Conservation (phyloP, 2,797 vertebrate species). For the Scleropages formosus region DNA sequence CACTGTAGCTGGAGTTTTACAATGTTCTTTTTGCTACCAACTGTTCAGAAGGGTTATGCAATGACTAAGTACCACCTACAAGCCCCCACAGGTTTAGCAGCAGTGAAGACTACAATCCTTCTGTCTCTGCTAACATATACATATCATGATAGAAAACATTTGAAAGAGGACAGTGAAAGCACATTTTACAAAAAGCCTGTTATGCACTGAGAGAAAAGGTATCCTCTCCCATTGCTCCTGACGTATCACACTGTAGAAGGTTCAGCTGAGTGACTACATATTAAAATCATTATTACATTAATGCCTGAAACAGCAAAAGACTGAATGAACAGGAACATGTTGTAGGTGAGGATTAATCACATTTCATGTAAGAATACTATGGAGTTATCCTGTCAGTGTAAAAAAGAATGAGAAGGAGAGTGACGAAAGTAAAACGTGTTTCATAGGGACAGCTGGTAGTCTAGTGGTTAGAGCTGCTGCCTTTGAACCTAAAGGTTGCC, state of each 20-base stretch:
- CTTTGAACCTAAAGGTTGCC: no score
- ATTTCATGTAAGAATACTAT: not conserved
- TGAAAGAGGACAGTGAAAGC: not conserved
- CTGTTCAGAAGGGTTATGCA: slow-evolving; percentile 31
- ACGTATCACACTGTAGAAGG: not conserved
- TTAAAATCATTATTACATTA: no score
- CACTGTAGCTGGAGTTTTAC: slow-evolving; percentile 36
- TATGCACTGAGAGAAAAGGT: no score
- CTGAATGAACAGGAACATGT: not conserved
- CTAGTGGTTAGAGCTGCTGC: no score
- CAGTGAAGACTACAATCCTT: slow-evolving; percentile 3
- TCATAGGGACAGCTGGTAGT: no score
- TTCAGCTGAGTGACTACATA: slow-evolving; percentile 8
- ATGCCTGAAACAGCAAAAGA: not conserved
- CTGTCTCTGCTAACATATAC: not conserved
- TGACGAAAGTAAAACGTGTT: not conserved
- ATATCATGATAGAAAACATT: not conserved
- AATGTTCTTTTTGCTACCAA: slow-evolving; percentile 30
- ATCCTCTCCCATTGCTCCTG: not conserved
- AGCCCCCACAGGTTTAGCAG: slow-evolving; percentile 37
- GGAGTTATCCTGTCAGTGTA: not conserved
- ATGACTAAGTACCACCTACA: slow-evolving; percentile 29
- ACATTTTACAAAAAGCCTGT: not conserved
- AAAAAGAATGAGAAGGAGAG: not conserved
- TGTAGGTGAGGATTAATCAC: slow-evolving; percentile 18